Base-by-base conservation (phyloP, 2,797 vertebrate genomes). In the Adrianichthys oophorus region DNA sequence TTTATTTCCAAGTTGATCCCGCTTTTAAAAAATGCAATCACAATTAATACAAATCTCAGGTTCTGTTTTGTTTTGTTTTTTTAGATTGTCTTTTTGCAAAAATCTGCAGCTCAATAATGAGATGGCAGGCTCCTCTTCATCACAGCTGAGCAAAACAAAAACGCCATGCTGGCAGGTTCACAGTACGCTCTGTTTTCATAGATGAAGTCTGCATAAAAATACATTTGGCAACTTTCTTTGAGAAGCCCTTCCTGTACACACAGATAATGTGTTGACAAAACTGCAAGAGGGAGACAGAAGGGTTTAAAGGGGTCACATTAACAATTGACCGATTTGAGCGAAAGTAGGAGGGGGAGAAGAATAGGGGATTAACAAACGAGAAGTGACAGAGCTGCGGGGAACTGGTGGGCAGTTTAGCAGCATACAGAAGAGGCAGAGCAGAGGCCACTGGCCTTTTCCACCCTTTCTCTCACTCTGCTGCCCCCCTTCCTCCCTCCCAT, bases 221-320 rank as follows among this genome's bases (percentile, higher is more conserved):
- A 26, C 8, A 41, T 37, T 47, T 56, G 15, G 15, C 37, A 43
- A 46, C 14, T 44, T 56, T 63, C 54, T 23, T 58, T 23, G 66
- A 67, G 71, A 79, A 51, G 58, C 68, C 54, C 71, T 73, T 68
- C 58, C 75, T 65, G 76, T 69, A 79, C 79, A 70, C 61, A 56
- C 59, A 60, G 63, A 74, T 82, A 63, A 77, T 70, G 69, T 84
- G 78, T 71, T 70, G 78, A 79, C 72, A 75, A 78, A 58, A 63
- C 72, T 52, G 78, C 56, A 40, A 72, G 66, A 68, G 78, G 67
- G 80, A 69, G 82, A 56, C 52, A 19, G 67, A 50, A 56, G 84
- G 74, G 85, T 81, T 85, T 85, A 87, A 87, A 89, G 84, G 79
- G 84, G 85, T 87, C 88, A 87, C 83, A 81, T 79, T 82, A 84